Percentiles rank a stretch among this genome's conserved stretches.
Evolutionary conservation across 1,140 invertebrate species (phyloP).

Genomic region (Nixonia krombeini): DNA sequence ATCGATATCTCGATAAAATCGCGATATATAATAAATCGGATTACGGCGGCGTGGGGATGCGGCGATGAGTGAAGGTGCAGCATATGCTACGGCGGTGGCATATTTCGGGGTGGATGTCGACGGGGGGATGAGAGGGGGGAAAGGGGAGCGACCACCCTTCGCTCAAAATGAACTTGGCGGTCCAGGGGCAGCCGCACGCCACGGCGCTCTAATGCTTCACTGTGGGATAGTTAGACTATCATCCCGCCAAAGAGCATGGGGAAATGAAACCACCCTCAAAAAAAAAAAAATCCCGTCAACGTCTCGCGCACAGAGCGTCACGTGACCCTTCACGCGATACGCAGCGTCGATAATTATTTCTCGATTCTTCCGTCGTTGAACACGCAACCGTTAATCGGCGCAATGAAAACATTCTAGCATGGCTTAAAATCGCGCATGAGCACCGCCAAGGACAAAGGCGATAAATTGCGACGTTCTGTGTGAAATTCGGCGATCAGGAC

Average conservation of each 20-base stretch:
- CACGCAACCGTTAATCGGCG: no score
- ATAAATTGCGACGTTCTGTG: no score
- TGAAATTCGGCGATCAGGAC: no score
- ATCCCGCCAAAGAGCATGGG: constrained; percentile 30
- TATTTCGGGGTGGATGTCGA: constrained; percentile 37
- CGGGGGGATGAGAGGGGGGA: not conserved
- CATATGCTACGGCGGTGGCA: constrained; percentile 34
- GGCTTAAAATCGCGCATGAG: no score
- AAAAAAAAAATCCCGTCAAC: no score
- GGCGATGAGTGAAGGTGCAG: constrained; percentile 43
- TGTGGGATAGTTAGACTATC: constrained; percentile 67
- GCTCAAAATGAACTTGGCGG: constrained; percentile 32
- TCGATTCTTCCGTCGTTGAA: no score
- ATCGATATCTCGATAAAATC: constrained; percentile 52
- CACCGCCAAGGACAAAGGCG: no score
- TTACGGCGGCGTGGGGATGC: constrained; percentile 36
- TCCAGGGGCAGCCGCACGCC: constrained; percentile 20
- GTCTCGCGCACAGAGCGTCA: no score
- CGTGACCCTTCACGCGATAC: no score
- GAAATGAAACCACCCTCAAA: constrained; percentile 42
- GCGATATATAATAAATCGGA: constrained; percentile 54
- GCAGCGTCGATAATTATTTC: no score
- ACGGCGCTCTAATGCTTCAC: constrained; percentile 27
- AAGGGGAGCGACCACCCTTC: constrained; percentile 30
- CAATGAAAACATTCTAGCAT: no score